Base-by-base conservation (phyloP, 1,140 invertebrate genomes). In the Drosophila tropicalis region DNA sequence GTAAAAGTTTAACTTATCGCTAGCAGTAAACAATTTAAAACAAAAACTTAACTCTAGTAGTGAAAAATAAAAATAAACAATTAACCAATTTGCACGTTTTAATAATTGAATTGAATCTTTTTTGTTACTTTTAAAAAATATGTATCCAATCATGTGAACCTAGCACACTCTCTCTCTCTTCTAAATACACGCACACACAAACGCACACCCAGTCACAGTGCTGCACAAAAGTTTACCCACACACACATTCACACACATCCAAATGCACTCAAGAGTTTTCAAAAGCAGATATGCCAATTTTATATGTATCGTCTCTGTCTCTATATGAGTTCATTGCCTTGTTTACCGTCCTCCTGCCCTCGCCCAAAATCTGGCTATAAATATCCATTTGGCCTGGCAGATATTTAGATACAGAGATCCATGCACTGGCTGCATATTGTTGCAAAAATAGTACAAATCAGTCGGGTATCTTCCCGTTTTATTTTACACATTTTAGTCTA, bases 241-340 rank as follows among this genome's bases (percentile, higher is more conserved):
- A 36, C 15, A 58, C 15, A 58, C 67, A 64, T 6, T n/a, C 40
- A 66, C 51, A 64, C 62, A 63, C 19, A 22, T 51, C 17, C 44
- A 57, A 67, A 60, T 67, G 64, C 57, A 67, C 51, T 19, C 54
- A 39, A 68, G 68, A 62, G 40, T 61, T 74, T 65, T 71, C 67
- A 76, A 81, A 76, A 55, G 72, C 76, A 80, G 67, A 77, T 69
- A 63, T 72, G 62, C 72, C 67, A 70, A 71, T 86, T 77, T 66
- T 56, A 72, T 72, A 69, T 77, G 73, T 71, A 68, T 13, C 57
- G 77, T 51, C 17, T 47, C 15, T 36, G 3, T 68, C 63, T 60
- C 41, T 72, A 67, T 76, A 72, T 71, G 83, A 87, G 83, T 87
- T 87, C 83, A 87, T 89, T 89, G 83, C 77, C 83, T 87, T 87